Conservation (phyloP, 2,888 invertebrate species). For the Phyllotreta striolata region DNA sequence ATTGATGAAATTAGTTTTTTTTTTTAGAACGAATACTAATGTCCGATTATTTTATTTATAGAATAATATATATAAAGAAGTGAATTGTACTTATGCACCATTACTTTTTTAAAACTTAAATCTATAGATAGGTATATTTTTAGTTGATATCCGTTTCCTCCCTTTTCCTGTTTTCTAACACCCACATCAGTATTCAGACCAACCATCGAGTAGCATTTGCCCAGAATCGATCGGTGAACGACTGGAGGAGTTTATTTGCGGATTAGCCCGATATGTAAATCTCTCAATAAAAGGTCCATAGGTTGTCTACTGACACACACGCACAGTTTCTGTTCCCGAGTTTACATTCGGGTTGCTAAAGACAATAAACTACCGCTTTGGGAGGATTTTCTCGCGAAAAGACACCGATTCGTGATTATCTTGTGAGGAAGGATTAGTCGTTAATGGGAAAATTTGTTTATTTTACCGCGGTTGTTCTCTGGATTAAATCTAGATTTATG, state of each 20-base stretch:
- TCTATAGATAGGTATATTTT: background rate
- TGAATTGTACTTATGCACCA: background rate
- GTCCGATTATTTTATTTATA: background rate
- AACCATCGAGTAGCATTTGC: slow-evolving; percentile 24
- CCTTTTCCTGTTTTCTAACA: background rate
- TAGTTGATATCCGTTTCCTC: background rate
- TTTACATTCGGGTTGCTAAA: slow-evolving; percentile 16
- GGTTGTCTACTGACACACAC: slow-evolving; percentile 24
- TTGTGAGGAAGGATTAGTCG: slow-evolving; percentile 4
- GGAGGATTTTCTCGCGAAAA: slow-evolving; percentile 7
- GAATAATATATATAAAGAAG: background rate
- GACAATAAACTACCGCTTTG: slow-evolving; percentile 8
- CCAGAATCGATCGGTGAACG: slow-evolving; percentile 45
- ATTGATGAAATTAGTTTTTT: slow-evolving; percentile 15
- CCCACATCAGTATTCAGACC: slow-evolving; percentile 23
- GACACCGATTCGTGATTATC: slow-evolving; percentile 14
- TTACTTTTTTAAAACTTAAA: background rate
- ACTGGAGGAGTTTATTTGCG: slow-evolving; percentile 50
- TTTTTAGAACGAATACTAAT: background rate
- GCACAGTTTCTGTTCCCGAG: slow-evolving; percentile 13
- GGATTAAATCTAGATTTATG: background rate
- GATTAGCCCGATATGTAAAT: slow-evolving; percentile 51
- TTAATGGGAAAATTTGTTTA: slow-evolving; percentile 8
- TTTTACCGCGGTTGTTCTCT: slow-evolving; percentile 2
- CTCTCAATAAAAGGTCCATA: slow-evolving; percentile 27